phyloP scores from a whole-genome alignment of 1,140 invertebrate species.

The Berghia stephanieae region DNA sequence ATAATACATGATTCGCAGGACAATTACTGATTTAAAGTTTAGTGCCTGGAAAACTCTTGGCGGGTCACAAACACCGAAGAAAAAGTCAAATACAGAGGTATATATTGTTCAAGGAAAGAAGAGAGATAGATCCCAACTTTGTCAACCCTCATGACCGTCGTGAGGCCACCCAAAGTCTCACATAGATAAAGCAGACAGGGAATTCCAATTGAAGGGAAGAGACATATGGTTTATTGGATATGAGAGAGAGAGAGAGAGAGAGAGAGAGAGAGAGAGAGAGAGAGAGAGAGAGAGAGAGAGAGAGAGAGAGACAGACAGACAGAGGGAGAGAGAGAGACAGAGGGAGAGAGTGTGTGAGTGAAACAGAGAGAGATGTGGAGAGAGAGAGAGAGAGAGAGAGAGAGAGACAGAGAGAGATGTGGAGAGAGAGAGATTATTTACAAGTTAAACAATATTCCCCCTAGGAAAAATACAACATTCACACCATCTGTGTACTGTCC shows the following conservation, averaged over 20 bases:
- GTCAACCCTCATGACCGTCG: too few relatives aligned
- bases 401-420: background rate
- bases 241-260: background rate
- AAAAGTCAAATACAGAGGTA: background rate
- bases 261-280: conserved; percentile 29
- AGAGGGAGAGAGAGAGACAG: conserved; percentile 28
- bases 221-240: too few relatives aligned
- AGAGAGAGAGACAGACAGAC: conserved; percentile 23
- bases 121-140: too few relatives aligned
- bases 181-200: too few relatives aligned
- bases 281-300: conserved; percentile 36
- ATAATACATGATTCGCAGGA: too few relatives aligned
- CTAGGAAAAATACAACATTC: too few relatives aligned
- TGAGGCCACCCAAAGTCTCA: too few relatives aligned
- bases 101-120: background rate
- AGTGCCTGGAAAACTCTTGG: too few relatives aligned
- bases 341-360: background rate
- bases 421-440: background rate
- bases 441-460: too few relatives aligned
- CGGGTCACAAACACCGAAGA: background rate
- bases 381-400: conserved; percentile 17
- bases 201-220: too few relatives aligned
- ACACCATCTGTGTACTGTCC: too few relatives aligned
- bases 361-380: conserved; percentile 16
- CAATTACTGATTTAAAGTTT: too few relatives aligned